phyloP scores from a whole-genome alignment of 1,140 invertebrate species.

The Streblospio benedicti region DNA sequence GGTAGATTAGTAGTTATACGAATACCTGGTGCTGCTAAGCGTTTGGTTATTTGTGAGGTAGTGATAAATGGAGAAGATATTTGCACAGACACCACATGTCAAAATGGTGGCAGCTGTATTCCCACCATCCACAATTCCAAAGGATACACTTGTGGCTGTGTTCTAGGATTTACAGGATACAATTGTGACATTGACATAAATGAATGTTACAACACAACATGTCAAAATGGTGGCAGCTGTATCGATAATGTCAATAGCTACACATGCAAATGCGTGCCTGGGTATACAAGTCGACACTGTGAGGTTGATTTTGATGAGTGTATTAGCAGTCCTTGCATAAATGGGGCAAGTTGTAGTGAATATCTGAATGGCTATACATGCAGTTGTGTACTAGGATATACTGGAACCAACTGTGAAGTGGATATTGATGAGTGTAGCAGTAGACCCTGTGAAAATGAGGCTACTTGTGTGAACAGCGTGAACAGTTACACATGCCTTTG shows the following conservation, averaged over 20 bases:
- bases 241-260: slow-evolving; percentile 12
- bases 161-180: too few relatives aligned
- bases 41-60: too few relatives aligned
- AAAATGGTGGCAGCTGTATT: too few relatives aligned
- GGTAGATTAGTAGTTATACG: too few relatives aligned
- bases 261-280: slow-evolving; percentile 6
- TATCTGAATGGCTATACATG: not conserved
- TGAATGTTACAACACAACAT: slow-evolving; percentile 6
- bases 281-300: slow-evolving; percentile 11
- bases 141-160: too few relatives aligned
- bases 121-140: too few relatives aligned
- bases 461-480: slow-evolving; percentile 69
- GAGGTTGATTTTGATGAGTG: slow-evolving; percentile 2
- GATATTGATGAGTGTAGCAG: too few relatives aligned
- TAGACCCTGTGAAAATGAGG: too few relatives aligned
- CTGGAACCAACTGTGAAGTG: slow-evolving; percentile 11
- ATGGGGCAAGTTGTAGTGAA: not conserved
- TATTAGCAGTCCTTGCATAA: not conserved
- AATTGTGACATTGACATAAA: slow-evolving; percentile 11
- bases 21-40: too few relatives aligned
- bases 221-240: slow-evolving; percentile 13
- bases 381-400: slow-evolving; percentile 1
- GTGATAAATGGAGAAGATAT: too few relatives aligned
- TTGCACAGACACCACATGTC: too few relatives aligned
- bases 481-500: slow-evolving; percentile 58